A percentile compares a stretch with the other conserved stretches of the same genome.
Evolutionary conservation across 2,888 invertebrate genomes (phyloP).

Genomic region (Eupithecia dodoneata): DNA sequence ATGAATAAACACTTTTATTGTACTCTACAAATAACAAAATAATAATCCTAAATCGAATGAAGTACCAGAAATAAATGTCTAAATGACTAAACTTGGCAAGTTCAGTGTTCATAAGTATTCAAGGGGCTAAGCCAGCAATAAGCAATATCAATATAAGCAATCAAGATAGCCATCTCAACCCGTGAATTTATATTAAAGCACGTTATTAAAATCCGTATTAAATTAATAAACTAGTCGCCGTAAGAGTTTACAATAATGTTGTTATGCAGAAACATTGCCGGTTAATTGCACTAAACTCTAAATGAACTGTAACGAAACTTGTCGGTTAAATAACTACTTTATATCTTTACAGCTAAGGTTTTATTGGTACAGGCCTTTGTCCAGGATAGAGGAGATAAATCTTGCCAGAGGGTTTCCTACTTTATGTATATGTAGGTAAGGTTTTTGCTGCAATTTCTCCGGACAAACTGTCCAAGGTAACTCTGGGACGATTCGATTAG

Average conservation of each 20-base stretch:
- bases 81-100: neutral
- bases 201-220: slow-evolving; percentile 40
- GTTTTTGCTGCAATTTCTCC: slow-evolving; percentile 5
- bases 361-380: slow-evolving; percentile 57
- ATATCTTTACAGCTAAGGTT: slow-evolving; percentile 57
- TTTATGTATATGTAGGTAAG: neutral
- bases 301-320: slow-evolving; percentile 46
- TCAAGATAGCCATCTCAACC: slow-evolving; percentile 30
- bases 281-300: slow-evolving; percentile 50
- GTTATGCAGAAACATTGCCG: slow-evolving; percentile 49
- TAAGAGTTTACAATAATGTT: slow-evolving; percentile 53
- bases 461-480: slow-evolving; percentile 42
- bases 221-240: slow-evolving; percentile 46
- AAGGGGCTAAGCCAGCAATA: slow-evolving; percentile 11
- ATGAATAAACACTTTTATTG: neutral
- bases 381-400: slow-evolving; percentile 56
- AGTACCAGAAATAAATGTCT: neutral
- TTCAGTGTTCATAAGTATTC: neutral
- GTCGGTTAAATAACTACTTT: slow-evolving; percentile 46
- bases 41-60: neutral
- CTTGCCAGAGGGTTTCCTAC: slow-evolving; percentile 4
- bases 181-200: slow-evolving; percentile 29
- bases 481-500: slow-evolving; percentile 64
- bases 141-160: slow-evolving; percentile 27
- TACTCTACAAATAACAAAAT: neutral